Percentiles rank a stretch among this genome's conserved stretches.
These are phyloP conservation scores for Caenorhabditis parvicauda DNA, from an alignment of 2,888 invertebrate species.

Conservation along the genomic window DNA sequence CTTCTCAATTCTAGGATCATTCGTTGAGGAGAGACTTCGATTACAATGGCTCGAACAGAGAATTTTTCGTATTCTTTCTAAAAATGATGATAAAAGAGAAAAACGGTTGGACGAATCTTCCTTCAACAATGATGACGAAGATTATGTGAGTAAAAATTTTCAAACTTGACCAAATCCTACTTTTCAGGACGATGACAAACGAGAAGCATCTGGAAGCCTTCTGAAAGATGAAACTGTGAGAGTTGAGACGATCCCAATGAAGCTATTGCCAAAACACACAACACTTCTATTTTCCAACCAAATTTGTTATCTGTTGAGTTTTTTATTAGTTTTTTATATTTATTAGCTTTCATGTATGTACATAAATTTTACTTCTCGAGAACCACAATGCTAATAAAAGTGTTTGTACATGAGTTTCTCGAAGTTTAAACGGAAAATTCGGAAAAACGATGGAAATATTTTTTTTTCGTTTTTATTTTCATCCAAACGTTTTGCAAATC, in stretches of 20 bases:
- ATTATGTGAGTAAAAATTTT: slow-evolving; percentile 12
- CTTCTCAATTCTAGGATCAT: slow-evolving; percentile 11
- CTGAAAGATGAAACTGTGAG: slow-evolving; percentile 1
- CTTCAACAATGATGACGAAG: slow-evolving; percentile 20
- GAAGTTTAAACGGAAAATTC: too few relatives aligned
- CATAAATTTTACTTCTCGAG: too few relatives aligned
- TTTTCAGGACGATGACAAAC: slow-evolving; percentile 17
- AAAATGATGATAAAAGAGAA: slow-evolving; percentile 4
- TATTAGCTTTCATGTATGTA: too few relatives aligned
- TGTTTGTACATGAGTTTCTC: too few relatives aligned
- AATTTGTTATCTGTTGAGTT: too few relatives aligned
- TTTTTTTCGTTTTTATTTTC: too few relatives aligned
- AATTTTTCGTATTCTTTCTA: slow-evolving; percentile 8
- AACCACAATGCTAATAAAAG: too few relatives aligned
- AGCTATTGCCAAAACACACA: too few relatives aligned
- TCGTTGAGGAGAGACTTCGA: slow-evolving; percentile 17
- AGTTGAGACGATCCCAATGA: slow-evolving; percentile 6
- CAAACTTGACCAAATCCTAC: neutral
- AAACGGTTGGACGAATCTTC: neutral
- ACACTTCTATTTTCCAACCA: too few relatives aligned
- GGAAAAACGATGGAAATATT: too few relatives aligned
- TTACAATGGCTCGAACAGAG: slow-evolving; percentile 24
- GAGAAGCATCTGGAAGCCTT: slow-evolving; percentile 14
- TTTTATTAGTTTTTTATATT: too few relatives aligned
- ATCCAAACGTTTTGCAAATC: too few relatives aligned